Conservation (phyloP, 37 sponge, comb jelly and placozoan species). For the Beroe ovata region DNA sequence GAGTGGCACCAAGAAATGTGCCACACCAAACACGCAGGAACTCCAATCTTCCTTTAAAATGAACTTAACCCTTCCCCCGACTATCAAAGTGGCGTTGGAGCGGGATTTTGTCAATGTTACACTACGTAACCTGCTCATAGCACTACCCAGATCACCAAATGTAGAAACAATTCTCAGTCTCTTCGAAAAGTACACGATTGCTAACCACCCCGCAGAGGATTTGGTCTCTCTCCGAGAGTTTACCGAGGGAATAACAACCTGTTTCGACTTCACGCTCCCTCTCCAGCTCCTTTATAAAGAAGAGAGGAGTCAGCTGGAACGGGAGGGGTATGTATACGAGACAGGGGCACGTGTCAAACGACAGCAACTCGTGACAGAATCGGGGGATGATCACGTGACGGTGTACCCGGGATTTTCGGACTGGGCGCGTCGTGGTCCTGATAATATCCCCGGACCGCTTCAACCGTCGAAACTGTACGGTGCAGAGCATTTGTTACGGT, state of each 20-base stretch:
- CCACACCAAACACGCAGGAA: neutral
- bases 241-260: conserved; percentile 1
- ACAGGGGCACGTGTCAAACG: conserved; percentile 3
- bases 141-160: conserved; percentile 31
- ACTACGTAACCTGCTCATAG: conserved; percentile 11
- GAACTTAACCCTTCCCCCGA: conserved; percentile 17
- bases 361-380: conserved; percentile 11
- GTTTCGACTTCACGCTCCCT: conserved; percentile 20
- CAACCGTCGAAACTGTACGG: conserved; percentile 44
- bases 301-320: conserved; percentile 37
- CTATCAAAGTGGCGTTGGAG: conserved; percentile 39
- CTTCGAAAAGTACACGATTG: neutral
- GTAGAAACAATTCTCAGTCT: conserved; percentile 19
- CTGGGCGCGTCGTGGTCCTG: neutral
- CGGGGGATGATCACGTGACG: neutral
- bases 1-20: neutral
- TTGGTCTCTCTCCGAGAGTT: neutral
- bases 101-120: conserved; percentile 56
- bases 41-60: neutral
- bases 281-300: conserved; percentile 54
- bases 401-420: conserved; percentile 27
- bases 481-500: conserved; percentile 16
- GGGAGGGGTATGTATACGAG: conserved; percentile 26
- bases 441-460: conserved; percentile 4
- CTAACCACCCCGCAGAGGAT: neutral